phyloP scores from a whole-genome alignment of 2,113 vertebrate genomes.

The Malurus elegans region DNA sequence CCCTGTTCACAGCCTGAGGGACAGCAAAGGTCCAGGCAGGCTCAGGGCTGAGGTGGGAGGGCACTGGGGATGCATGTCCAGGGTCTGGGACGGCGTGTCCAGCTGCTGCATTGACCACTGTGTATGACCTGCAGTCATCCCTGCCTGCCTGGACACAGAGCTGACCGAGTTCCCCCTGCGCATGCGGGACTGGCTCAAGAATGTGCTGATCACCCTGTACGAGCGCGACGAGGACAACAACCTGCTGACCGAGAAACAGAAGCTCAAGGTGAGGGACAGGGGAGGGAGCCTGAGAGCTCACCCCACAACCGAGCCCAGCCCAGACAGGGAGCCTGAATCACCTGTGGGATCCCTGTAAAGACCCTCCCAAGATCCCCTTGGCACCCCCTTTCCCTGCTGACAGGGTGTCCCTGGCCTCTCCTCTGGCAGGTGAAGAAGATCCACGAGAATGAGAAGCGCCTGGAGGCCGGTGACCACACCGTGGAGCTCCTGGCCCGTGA shows the following conservation, averaged over 20 bases:
- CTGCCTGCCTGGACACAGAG: conserved; percentile 88
- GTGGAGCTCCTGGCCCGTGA: conserved; percentile 93
- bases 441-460: conserved; percentile 94
- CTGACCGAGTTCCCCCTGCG: conserved; percentile 95
- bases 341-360: background rate
- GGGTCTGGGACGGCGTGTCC: background rate
- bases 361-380: no score
- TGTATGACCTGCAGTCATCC: conserved; percentile 77
- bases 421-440: conserved; percentile 91
- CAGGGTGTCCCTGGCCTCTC: background rate
- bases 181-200: conserved; percentile 99
- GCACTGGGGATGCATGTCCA: accelerated
- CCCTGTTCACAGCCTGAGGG: background rate
- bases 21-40: background rate
- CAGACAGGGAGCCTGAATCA: background rate
- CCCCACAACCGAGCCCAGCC: accelerated
- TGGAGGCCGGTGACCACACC: conserved; percentile 90
- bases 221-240: conserved; percentile 93
- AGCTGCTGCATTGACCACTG: background rate
- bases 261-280: conserved; percentile 82
- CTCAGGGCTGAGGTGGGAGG: background rate
- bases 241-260: conserved; percentile 97
- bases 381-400: background rate
- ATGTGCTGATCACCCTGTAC: conserved; percentile 93
- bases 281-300: background rate